These are phyloP conservation scores for Pseudonaja textilis DNA, from an alignment of 2,113 vertebrate genomes.

Conservation along the genomic window DNA sequence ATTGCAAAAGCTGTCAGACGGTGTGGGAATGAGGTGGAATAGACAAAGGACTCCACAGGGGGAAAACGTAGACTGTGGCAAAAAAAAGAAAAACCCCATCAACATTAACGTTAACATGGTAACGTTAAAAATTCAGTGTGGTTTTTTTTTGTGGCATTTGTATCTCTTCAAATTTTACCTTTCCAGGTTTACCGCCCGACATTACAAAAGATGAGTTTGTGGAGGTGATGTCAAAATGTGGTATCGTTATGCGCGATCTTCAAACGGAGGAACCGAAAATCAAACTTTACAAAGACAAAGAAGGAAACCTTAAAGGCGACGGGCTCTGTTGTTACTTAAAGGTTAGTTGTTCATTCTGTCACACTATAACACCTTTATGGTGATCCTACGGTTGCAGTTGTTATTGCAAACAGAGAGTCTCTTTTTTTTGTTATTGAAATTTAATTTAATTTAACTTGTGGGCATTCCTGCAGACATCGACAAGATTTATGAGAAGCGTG, in stretches of 20 bases:
- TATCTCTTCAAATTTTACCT: constrained; percentile 19
- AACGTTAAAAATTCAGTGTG: background rate
- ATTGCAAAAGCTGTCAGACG: background rate
- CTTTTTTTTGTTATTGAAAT: background rate
- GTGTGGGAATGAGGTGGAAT: background rate
- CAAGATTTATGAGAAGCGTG: background rate
- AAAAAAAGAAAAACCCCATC: background rate
- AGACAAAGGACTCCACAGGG: no score
- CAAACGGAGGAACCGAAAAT: constrained; percentile 92
- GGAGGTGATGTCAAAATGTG: constrained; percentile 92
- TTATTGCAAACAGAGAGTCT: background rate
- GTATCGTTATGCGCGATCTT: constrained; percentile 93
- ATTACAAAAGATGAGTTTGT: constrained; percentile 90
- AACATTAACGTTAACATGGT: no score
- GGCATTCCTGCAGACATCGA: background rate
- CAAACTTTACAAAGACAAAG: constrained; percentile 92
- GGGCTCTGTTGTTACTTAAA: constrained; percentile 97
- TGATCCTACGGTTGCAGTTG: background rate
- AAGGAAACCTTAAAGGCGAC: constrained; percentile 95
- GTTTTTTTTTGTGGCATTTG: background rate
- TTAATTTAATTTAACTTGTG: background rate
- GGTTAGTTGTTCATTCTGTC: constrained; percentile 70
- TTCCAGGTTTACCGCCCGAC: constrained; percentile 89
- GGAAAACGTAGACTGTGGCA: background rate
- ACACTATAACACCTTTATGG: background rate